Percentiles rank a stretch among this genome's conserved stretches.
These are phyloP conservation scores for Gobio occitaniae DNA, from an alignment of 2,797 vertebrate genomes.

Conservation along the genomic window DNA sequence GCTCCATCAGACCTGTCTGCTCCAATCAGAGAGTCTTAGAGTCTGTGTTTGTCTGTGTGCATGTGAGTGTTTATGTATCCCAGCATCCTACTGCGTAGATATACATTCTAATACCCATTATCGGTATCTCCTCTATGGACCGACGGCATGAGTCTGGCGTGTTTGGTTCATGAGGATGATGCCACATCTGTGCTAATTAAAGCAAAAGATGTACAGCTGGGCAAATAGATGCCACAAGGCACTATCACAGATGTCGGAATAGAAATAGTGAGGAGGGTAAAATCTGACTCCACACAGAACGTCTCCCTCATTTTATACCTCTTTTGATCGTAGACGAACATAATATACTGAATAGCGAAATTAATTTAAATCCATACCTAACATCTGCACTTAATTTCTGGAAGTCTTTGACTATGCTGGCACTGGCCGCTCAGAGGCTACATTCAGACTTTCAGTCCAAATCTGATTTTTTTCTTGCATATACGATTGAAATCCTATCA, in stretches of 20 bases:
- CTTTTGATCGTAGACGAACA: neutral
- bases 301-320: neutral
- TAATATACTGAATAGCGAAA: neutral
- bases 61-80: conserved; percentile 62
- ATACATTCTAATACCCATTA: neutral
- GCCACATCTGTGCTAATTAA: conserved; percentile 37
- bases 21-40: conserved; percentile 21
- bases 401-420: neutral
- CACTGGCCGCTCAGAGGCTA: neutral
- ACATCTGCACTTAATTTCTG: neutral
- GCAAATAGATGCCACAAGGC: conserved; percentile 27
- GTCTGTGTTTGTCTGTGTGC: conserved; percentile 52
- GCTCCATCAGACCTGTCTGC: conserved; percentile 4
- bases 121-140: neutral
- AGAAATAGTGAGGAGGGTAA: neutral
- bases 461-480: too few species aligned
- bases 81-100: conserved; percentile 56
- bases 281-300: neutral
- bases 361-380: neutral
- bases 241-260: conserved; percentile 12
- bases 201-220: conserved; percentile 15
- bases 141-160: neutral
- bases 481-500: too few species aligned
- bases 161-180: neutral
- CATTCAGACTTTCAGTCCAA: too few species aligned